These are phyloP conservation scores for Progne subis DNA, from an alignment of 2,113 vertebrate species.

Conservation along the genomic window DNA sequence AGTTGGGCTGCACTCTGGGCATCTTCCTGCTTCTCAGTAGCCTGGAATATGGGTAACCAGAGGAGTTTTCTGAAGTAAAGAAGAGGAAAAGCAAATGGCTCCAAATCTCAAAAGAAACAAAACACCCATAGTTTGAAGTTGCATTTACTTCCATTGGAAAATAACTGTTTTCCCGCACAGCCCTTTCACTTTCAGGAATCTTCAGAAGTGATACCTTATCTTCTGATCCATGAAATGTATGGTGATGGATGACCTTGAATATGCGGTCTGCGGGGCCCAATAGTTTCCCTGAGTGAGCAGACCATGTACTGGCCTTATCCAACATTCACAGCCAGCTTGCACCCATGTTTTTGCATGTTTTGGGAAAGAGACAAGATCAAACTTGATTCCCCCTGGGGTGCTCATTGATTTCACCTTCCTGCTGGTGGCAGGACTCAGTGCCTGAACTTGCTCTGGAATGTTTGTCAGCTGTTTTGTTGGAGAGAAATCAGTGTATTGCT, in stretches of 20 bases:
- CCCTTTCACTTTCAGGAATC: not conserved
- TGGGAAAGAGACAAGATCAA: conserved; percentile 19
- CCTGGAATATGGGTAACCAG: not conserved
- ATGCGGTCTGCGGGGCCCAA: not conserved
- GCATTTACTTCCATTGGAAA: not conserved
- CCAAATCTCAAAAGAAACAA: not conserved
- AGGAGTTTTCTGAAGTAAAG: not conserved
- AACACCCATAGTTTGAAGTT: not conserved
- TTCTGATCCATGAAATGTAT: not conserved
- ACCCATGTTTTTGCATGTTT: conserved; percentile 16
- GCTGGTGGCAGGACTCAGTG: not conserved
- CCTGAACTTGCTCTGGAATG: conserved; percentile 50
- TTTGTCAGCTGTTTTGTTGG: conserved; percentile 18
- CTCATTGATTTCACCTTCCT: conserved; percentile 40
- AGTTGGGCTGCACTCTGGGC: rapidly evolving
- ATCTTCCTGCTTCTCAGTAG: not conserved
- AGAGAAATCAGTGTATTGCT: not conserved
- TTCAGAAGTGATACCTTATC: not conserved
- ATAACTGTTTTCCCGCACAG: not conserved
- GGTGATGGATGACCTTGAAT: not conserved
- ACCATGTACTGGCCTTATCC: not conserved
- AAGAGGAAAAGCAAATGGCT: not conserved
- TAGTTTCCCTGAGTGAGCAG: not conserved
- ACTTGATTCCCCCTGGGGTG: conserved; percentile 27
- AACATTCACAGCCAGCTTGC: not conserved